Evolutionary conservation across 2,797 vertebrate genomes (phyloP), one percentile per base, ranked within the genome.

Genomic region (Cebuella pygmaea): DNA sequence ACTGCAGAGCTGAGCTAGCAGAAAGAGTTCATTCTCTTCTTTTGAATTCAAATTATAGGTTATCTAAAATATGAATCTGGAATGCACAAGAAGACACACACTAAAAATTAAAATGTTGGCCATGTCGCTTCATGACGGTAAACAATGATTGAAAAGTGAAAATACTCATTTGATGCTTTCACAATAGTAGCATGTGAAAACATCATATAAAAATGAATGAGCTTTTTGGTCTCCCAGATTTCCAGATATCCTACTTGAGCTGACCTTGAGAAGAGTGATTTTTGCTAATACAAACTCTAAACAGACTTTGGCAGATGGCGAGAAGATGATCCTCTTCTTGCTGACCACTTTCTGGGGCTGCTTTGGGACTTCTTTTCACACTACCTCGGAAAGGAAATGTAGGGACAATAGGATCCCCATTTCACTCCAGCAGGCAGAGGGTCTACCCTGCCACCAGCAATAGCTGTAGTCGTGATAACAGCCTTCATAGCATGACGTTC

Each of bases 91-190:
- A 83, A 83, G 89, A 92, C 17, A 12, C 41, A 84, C 7, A 48
- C 4, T 33, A 20, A 91, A 86, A 86, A 78, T 97, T 92, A 83
- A 89, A 90, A 89, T 89, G 75, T 93, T 79, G 52, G 11, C 41
- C 59, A 9, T 78, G 39, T 75, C 20, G 30, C 50, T 67, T 17
- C 8, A 14, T 74, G 70, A 88, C 27, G 85, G 59, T 70, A 95
- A 96, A 88, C 74, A 94, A 19, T 67, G 39, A 88, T 27, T 87
- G 46, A 88, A 94, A 92, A 94, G n/a, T 55, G 84, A 95, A 96
- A 96, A 96, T 33, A 79, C 27, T 79, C 50, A 91, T 92, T 90
- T 74, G 57, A 10, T 81, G 22, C 76, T 67, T n/a, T 96, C 74
- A 61, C 26, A 70, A 48, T 55, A 76, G 74, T 72, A 24, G 36